Percentiles rank a stretch among this genome's conserved stretches.
phyloP scores from a whole-genome alignment of 2,888 invertebrate species.

The Temnothorax unifasciatus region DNA sequence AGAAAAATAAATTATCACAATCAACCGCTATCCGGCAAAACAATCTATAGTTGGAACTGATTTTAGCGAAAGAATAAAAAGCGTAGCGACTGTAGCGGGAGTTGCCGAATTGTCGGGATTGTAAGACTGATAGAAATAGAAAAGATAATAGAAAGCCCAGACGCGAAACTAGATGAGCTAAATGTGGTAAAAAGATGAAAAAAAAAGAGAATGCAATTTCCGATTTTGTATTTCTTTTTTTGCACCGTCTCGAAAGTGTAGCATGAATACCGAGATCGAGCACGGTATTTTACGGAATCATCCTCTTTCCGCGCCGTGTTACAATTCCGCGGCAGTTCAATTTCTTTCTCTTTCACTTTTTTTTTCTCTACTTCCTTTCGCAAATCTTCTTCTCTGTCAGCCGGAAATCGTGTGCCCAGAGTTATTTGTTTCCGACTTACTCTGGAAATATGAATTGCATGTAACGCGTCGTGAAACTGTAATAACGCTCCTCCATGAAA shows the following conservation, averaged over 20 bases:
- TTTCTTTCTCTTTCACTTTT: not conserved
- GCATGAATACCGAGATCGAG: not conserved
- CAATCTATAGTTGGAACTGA: not conserved
- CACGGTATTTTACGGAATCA: not conserved
- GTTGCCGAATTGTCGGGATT: not conserved
- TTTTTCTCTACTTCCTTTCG: not conserved
- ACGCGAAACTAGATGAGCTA: not conserved
- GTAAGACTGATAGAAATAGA: not conserved
- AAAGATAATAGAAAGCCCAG: not conserved
- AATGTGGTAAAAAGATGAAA: not conserved
- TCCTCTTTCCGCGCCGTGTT: not conserved
- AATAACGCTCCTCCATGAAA: slow-evolving; percentile 23
- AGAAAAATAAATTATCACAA: not conserved
- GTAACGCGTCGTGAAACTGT: slow-evolving; percentile 49
- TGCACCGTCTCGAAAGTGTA: not conserved
- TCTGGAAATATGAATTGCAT: slow-evolving; percentile 70
- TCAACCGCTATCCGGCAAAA: not conserved
- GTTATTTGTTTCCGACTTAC: slow-evolving; percentile 64
- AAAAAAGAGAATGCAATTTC: slow-evolving; percentile 6
- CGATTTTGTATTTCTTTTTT: not conserved
- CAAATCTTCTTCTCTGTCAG: slow-evolving; percentile 32
- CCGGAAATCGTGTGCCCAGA: slow-evolving; percentile 65
- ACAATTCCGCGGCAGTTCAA: slow-evolving; percentile 12
- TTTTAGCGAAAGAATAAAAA: not conserved
- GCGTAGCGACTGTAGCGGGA: too few species aligned